phyloP scores from a whole-genome alignment of 2,888 invertebrate genomes.

The Neoaliturus tenellus region DNA sequence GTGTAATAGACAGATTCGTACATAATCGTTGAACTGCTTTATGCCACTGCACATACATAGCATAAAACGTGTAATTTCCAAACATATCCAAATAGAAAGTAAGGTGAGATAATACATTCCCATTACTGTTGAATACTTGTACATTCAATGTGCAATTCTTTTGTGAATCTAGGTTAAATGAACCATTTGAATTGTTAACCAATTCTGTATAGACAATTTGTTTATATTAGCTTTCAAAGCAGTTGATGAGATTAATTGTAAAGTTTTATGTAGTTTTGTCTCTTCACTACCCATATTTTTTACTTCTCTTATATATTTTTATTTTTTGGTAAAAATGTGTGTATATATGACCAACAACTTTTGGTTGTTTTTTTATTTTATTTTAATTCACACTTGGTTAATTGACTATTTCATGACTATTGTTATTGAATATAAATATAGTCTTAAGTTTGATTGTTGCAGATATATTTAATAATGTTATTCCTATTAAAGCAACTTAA shows the following conservation, averaged over 20 bases:
- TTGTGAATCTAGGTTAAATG: not conserved
- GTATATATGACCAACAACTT: no score
- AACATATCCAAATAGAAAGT: not conserved
- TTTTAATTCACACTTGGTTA: not conserved
- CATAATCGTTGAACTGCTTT: not conserved
- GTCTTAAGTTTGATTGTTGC: not conserved
- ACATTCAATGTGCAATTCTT: not conserved
- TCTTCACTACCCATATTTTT: no score
- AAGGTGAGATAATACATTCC: slow-evolving; percentile 5
- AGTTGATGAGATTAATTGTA: not conserved
- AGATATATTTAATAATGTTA: not conserved
- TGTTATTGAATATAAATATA: not conserved
- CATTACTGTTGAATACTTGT: not conserved
- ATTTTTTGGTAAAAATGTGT: no score
- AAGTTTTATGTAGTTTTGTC: no score
- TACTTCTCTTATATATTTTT: no score
- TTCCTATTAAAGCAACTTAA: not conserved
- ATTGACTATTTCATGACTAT: not conserved
- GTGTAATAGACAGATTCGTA: not conserved
- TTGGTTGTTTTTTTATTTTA: no score
- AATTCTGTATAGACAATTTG: not conserved
- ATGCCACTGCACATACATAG: not conserved
- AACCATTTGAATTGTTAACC: not conserved
- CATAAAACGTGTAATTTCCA: not conserved
- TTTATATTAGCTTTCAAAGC: not conserved